These are phyloP conservation scores for Sisyra terminalis DNA, from an alignment of 2,888 invertebrate genomes.

Conservation along the genomic window DNA sequence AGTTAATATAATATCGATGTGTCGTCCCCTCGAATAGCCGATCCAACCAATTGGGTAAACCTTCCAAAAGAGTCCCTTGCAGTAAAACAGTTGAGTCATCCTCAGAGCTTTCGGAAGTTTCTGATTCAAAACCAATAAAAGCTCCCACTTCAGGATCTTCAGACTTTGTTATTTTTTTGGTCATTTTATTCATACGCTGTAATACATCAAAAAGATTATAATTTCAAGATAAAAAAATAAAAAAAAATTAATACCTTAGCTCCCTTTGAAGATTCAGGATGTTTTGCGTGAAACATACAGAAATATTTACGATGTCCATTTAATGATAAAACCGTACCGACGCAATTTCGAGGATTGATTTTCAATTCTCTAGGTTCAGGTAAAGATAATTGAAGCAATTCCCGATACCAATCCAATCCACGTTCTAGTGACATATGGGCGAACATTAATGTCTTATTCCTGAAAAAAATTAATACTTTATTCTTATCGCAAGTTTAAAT, in stretches of 20 bases:
- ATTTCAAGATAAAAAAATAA: not conserved
- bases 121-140: conserved; percentile 69
- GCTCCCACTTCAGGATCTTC: conserved; percentile 63
- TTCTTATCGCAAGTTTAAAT: not conserved
- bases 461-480: conserved; percentile 24
- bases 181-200: conserved; percentile 55
- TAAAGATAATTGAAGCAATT: conserved; percentile 72
- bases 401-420: conserved; percentile 85
- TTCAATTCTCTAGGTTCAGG: conserved; percentile 66
- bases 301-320: conserved; percentile 97
- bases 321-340: conserved; percentile 88
- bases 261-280: conserved; percentile 57
- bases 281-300: conserved; percentile 96
- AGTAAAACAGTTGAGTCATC: conserved; percentile 32
- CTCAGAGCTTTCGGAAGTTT: conserved; percentile 33
- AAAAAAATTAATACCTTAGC: conserved; percentile 34
- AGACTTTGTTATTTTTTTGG: conserved; percentile 17
- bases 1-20: conserved; percentile 87
- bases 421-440: conserved; percentile 86
- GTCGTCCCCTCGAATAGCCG: conserved; percentile 92
- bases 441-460: conserved; percentile 93
- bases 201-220: conserved; percentile 8
- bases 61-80: conserved; percentile 54
- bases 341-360: conserved; percentile 92
- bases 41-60: conserved; percentile 92